Base-by-base conservation (phyloP, 2,113 vertebrate genomes). In the Sprattus sprattus region DNA sequence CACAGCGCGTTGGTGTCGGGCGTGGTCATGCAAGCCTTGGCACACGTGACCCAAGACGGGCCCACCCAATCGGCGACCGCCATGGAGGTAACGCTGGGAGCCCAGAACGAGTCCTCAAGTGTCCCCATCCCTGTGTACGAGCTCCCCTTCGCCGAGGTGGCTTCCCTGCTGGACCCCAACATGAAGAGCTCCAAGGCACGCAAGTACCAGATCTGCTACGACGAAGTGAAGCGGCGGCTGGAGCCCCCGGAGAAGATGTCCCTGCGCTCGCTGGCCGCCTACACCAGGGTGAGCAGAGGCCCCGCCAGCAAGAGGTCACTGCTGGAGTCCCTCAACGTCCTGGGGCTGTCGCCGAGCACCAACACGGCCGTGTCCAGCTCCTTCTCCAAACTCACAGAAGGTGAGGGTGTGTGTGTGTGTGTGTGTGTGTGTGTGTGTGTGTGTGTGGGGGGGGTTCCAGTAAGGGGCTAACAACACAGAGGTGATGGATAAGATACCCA, bases 171-270 rank as follows among this genome's bases (percentile, higher is more conserved):
- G 82, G 95, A 96, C 85, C 95, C 95, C 32, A 96, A 96, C 92
- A 96, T 96, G 95, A 96, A 96, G 86, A 94, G 95, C 82, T 95
- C 95, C 9, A 96, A 95, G 85, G 95, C 95, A 57, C 93, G 95
- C 91, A 89, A 96, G 88, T 93, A 95, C 88, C 92, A 95, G 45
- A 95, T 96, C 87, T 93, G 93, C 0, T 96, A 95, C 10, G 93
- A 96, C 8, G 95, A 96, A 86, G 95, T 96, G 16, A 95, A 95
- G 50, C 92, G 95, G 20, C 94, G 95, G 6, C 93, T 96, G 78
- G 92, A 96, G 90, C 86, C 92, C 8, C 95, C 95, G 0, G 95
- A 96, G 90, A 96, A 95, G 91, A 96, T 96, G 95, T 96, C 95
- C 4, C 92, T 96, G 82, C 93, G 95, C 49, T 96, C 95, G 2